phyloP scores from a whole-genome alignment of 2,888 invertebrate genomes.

The Habroteleia sp. region DNA sequence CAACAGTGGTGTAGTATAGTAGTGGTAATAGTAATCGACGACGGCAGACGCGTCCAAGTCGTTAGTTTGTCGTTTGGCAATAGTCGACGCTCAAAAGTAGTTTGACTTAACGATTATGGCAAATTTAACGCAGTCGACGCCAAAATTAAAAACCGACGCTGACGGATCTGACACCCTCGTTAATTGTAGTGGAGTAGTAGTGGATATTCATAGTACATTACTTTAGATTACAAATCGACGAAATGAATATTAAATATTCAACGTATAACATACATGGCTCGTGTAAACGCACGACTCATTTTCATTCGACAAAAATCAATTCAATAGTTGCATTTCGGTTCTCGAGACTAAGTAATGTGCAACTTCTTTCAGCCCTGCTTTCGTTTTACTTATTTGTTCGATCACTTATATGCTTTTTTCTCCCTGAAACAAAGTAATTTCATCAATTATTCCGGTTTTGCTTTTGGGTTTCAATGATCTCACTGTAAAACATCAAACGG shows the following conservation, averaged over 20 bases:
- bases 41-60: constrained; percentile 5
- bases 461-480: no score
- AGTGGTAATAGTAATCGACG: constrained; percentile 44
- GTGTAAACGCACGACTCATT: constrained; percentile 4
- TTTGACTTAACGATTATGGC: constrained; percentile 57
- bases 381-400: not conserved
- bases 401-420: constrained; percentile 1
- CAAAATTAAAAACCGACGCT: constrained; percentile 8
- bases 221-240: constrained; percentile 50
- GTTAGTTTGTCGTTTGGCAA: not conserved
- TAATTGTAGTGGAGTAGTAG: constrained; percentile 52
- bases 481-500: no score
- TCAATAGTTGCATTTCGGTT: no score
- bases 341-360: no score
- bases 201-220: constrained; percentile 58
- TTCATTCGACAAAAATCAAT: no score
- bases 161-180: constrained; percentile 16
- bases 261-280: constrained; percentile 21
- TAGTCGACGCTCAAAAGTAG: constrained; percentile 3
- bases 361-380: constrained; percentile 27
- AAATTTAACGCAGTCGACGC: constrained; percentile 39
- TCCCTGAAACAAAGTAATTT: constrained; percentile 8
- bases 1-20: constrained; percentile 64
- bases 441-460: constrained; percentile 19
- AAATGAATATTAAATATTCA: constrained; percentile 41